Conservation (phyloP, 2,113 vertebrate species). For the Coryphaenoides rupestris region DNA sequence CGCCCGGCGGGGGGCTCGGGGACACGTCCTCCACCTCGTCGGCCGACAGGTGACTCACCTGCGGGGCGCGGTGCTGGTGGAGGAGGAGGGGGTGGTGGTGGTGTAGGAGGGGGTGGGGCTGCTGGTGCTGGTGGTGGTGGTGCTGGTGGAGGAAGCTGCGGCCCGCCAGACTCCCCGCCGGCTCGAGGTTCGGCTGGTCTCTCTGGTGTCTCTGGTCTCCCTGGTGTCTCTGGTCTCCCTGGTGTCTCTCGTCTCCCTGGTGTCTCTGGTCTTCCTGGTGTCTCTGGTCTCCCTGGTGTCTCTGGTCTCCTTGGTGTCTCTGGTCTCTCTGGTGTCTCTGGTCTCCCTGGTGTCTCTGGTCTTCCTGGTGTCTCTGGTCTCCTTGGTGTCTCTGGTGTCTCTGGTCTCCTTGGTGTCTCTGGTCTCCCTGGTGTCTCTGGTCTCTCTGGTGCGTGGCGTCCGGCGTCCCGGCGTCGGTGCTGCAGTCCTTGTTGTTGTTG, state of each 20-base stretch:
- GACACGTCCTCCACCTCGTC: slow-evolving; percentile 81
- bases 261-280: too few relatives aligned
- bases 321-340: slow-evolving; percentile 13
- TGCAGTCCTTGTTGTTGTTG: background rate
- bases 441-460: slow-evolving; percentile 10
- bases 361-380: too few relatives aligned
- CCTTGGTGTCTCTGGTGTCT: slow-evolving; percentile 16
- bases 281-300: slow-evolving; percentile 10
- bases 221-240: slow-evolving; percentile 9
- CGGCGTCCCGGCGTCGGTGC: slow-evolving; percentile 29
- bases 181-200: slow-evolving; percentile 39
- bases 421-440: slow-evolving; percentile 13
- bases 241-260: slow-evolving; percentile 8
- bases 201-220: slow-evolving; percentile 15
- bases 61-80: slow-evolving; percentile 61
- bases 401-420: too few relatives aligned
- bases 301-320: too few relatives aligned
- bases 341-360: slow-evolving; percentile 13
- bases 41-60: slow-evolving; percentile 63
- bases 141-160: slow-evolving; percentile 14
- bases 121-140: too few relatives aligned
- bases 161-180: slow-evolving; percentile 28
- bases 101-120: background rate
- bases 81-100: slow-evolving; percentile 13
- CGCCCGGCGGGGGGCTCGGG: slow-evolving; percentile 75